Percentiles rank a stretch among this genome's conserved stretches.
Conservation (phyloP, 37 sponge, comb jelly and placozoan species). For the Ianthella basta region DNA sequence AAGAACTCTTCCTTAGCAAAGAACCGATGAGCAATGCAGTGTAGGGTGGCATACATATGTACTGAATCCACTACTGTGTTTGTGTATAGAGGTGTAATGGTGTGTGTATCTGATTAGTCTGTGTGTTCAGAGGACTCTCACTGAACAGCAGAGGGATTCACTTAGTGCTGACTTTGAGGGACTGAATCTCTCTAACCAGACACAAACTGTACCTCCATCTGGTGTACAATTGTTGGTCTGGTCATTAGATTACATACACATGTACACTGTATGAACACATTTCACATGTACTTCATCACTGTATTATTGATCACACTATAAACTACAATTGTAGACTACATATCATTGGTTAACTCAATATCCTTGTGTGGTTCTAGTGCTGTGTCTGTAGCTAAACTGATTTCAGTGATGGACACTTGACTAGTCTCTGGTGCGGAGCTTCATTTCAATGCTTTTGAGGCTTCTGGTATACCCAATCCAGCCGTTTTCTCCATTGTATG, state of each 20-base stretch:
- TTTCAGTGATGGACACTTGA: background rate
- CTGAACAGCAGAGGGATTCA: constrained; percentile 79
- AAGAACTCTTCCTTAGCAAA: constrained; percentile 94
- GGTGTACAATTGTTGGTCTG: no score
- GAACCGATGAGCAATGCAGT: constrained; percentile 74
- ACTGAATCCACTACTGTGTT: background rate
- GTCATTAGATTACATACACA: no score
- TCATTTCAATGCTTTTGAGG: constrained; percentile 12
- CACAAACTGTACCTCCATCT: no score
- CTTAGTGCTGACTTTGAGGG: constrained; percentile 80
- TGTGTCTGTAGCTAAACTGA: no score
- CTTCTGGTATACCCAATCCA: background rate
- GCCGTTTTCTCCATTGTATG: background rate
- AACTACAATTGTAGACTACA: no score
- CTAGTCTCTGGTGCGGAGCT: constrained; percentile 25
- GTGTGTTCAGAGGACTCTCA: constrained; percentile 63
- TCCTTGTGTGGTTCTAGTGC: no score
- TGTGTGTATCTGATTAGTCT: background rate
- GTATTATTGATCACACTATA: no score
- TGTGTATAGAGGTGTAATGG: background rate
- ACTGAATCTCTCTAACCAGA: constrained; percentile 94
- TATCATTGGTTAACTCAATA: no score
- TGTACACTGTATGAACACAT: no score
- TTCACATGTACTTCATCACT: no score
- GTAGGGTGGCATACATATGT: background rate